A percentile compares a stretch with the other conserved stretches of the same genome.
phyloP scores from a whole-genome alignment of 2,113 vertebrate genomes.

The Beaufortia kweichowensis region DNA sequence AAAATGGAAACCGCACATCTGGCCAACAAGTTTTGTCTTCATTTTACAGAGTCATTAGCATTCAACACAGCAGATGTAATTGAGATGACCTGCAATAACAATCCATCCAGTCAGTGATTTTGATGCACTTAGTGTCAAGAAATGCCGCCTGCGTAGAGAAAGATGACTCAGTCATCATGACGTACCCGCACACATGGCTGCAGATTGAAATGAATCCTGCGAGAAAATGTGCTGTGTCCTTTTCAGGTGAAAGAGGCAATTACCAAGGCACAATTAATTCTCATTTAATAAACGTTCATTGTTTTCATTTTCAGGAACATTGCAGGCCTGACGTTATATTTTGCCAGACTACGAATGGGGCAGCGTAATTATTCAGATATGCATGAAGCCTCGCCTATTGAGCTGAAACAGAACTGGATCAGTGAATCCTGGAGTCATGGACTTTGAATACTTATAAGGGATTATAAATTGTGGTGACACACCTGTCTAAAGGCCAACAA shows the following conservation, averaged over 20 bases:
- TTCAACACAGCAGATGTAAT: slow-evolving; percentile 22
- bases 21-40: background rate
- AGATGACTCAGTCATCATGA: slow-evolving; percentile 40
- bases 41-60: slow-evolving; percentile 15
- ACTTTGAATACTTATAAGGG: slow-evolving; percentile 40
- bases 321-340: slow-evolving; percentile 12
- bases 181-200: slow-evolving; percentile 16
- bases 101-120: slow-evolving; percentile 45
- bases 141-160: slow-evolving; percentile 38
- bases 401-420: slow-evolving; percentile 24
- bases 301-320: slow-evolving; percentile 49
- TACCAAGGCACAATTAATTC: slow-evolving; percentile 47
- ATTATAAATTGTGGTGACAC: slow-evolving; percentile 29
- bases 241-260: slow-evolving; percentile 48
- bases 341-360: slow-evolving; percentile 23
- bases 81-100: slow-evolving; percentile 48
- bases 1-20: background rate
- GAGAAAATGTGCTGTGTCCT: slow-evolving; percentile 46
- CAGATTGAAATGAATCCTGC: slow-evolving; percentile 39
- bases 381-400: slow-evolving; percentile 33
- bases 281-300: slow-evolving; percentile 48
- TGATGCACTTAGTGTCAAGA: slow-evolving; percentile 45
- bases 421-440: slow-evolving; percentile 21
- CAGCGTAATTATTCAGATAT: slow-evolving; percentile 44
- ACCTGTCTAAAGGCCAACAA: slow-evolving; percentile 22